Percentiles rank a stretch among this genome's conserved stretches.
Evolutionary conservation across 1,140 invertebrate genomes (phyloP).

Genomic region (Acromyrmex echinatior): DNA sequence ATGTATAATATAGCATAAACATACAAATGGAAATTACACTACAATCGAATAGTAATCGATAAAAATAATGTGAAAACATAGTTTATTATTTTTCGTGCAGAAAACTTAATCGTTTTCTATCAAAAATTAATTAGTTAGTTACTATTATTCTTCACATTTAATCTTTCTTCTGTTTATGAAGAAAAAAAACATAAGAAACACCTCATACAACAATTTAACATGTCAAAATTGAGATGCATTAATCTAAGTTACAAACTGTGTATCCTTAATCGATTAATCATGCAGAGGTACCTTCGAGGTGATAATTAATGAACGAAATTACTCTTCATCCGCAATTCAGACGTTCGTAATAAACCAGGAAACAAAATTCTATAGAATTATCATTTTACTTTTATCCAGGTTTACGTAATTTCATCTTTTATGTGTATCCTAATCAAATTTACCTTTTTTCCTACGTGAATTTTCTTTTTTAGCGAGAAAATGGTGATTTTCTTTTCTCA

Average conservation of each 20-base stretch:
- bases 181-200: not conserved
- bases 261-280: slow-evolving; percentile 16
- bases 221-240: slow-evolving; percentile 10
- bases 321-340: not conserved
- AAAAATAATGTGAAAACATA: not conserved
- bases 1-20: not conserved
- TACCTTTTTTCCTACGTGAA: not conserved
- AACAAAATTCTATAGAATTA: not conserved
- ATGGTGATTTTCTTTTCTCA: slow-evolving; percentile 25
- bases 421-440: slow-evolving; percentile 5
- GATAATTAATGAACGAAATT: slow-evolving; percentile 29
- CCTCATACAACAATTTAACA: not conserved
- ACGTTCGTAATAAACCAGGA: not conserved
- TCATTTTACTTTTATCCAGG: slow-evolving; percentile 12
- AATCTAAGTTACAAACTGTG: not conserved
- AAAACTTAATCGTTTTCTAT: not conserved
- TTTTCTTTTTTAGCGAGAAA: slow-evolving; percentile 2
- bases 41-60: too few species aligned
- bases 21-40: not conserved
- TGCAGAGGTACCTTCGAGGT: not conserved
- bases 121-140: slow-evolving; percentile 2
- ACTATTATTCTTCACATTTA: slow-evolving; percentile 1
- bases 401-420: slow-evolving; percentile 29
- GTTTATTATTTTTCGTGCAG: not conserved
- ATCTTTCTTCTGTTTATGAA: not conserved